Percentiles rank a stretch among this genome's conserved stretches.
Evolutionary conservation across 2,888 invertebrate genomes (phyloP).

Genomic region (Resseliella maxima): DNA sequence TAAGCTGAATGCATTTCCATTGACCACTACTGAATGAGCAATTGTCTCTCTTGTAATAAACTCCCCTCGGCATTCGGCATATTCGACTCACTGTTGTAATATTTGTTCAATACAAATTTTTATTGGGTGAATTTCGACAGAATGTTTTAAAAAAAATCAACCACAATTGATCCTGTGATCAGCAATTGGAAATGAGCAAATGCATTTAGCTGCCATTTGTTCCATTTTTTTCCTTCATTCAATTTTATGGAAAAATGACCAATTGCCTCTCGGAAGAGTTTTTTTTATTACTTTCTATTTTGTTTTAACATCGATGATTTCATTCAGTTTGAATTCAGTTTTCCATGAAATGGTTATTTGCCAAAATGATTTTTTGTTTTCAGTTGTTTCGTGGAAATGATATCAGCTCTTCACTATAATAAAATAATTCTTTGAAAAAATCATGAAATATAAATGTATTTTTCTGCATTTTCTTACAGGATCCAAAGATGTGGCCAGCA

Average conservation of each 20-base stretch:
- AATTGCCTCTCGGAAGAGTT: background rate
- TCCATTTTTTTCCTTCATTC: background rate
- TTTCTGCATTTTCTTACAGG: constrained; percentile 60
- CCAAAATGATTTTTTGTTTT: background rate
- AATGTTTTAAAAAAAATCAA: background rate
- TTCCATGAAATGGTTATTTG: background rate
- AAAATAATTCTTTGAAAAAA: background rate
- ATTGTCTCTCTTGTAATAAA: constrained; percentile 10
- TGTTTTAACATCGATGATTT: constrained; percentile 20
- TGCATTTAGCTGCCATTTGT: background rate
- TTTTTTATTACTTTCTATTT: background rate
- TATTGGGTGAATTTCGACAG: background rate
- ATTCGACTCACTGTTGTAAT: background rate
- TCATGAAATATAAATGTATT: background rate
- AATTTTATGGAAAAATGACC: background rate
- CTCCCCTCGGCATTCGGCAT: background rate
- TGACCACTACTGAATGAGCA: constrained; percentile 10
- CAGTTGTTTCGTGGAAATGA: background rate
- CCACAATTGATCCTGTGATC: constrained; percentile 4
- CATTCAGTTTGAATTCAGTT: background rate
- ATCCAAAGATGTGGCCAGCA: constrained; percentile 67
- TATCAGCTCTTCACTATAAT: background rate
- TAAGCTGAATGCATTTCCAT: background rate
- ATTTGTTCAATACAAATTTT: background rate
- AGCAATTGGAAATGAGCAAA: background rate